These are phyloP conservation scores for Arctopsyche grandis DNA, from an alignment of 1,140 invertebrate species.

Conservation along the genomic window DNA sequence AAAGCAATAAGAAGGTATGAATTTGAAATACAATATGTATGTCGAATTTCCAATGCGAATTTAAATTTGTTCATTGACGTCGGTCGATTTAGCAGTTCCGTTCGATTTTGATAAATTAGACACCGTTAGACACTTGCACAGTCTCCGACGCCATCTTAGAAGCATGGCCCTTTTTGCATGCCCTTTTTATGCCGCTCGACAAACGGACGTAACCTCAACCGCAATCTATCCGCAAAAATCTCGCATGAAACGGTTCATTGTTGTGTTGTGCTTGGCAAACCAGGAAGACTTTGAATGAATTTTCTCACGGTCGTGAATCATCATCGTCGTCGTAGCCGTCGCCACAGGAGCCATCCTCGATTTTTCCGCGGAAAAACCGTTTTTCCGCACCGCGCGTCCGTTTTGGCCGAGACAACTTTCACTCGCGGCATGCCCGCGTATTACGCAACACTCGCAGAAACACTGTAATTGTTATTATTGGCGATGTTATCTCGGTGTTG, in stretches of 20 bases:
- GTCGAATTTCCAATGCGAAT: no score
- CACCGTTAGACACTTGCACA: neutral
- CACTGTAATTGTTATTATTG: neutral
- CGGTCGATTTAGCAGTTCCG: no score
- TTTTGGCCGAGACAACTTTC: constrained; percentile 24
- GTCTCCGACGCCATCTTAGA: neutral
- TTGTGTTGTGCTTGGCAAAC: neutral
- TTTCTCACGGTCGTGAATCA: constrained; percentile 9
- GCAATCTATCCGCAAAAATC: constrained; percentile 19
- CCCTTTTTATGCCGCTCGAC: neutral
- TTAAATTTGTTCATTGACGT: no score
- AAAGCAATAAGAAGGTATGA: no score
- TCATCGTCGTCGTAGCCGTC: neutral
- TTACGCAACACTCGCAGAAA: neutral
- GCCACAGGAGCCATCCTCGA: no score
- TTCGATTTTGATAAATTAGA: no score
- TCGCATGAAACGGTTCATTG: neutral
- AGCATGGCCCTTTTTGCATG: no score
- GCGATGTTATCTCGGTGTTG: neutral
- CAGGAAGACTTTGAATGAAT: neutral
- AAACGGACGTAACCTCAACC: neutral
- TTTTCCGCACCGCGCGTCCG: no score
- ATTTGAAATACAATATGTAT: no score
- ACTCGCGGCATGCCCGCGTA: neutral
- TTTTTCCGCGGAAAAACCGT: no score